Conservation (phyloP, 37 sponge, comb jelly and placozoan species). For the Corticium candelabrum region DNA sequence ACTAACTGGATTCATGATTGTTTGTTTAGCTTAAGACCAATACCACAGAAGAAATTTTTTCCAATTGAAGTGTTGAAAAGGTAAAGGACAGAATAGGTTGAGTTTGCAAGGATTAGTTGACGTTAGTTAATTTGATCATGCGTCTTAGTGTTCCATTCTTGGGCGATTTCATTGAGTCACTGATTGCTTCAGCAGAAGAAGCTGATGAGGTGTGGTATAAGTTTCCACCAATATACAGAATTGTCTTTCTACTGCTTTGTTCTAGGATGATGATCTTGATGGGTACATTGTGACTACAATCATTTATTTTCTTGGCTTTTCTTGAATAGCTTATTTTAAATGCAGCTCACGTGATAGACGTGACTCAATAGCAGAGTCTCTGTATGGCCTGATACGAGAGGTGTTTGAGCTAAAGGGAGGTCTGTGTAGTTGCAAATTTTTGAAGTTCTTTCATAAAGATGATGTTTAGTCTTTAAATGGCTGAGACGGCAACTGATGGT, state of each 20-base stretch:
- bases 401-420: constrained; percentile 74
- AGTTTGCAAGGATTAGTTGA: too few species aligned
- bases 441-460: too few species aligned
- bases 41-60: neutral
- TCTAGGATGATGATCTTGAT: neutral
- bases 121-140: too few species aligned
- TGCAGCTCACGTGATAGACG: constrained; percentile 10
- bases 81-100: neutral
- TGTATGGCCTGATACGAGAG: constrained; percentile 62
- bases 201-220: too few species aligned
- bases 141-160: neutral
- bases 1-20: too few species aligned
- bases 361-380: constrained; percentile 55
- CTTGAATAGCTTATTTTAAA: too few species aligned
- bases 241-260: neutral
- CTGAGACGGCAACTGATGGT: constrained; percentile 47
- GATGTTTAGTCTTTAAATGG: constrained; percentile 13
- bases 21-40: neutral
- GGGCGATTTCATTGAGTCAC: neutral
- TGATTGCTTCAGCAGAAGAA: neutral
- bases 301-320: neutral
- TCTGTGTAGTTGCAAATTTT: too few species aligned
- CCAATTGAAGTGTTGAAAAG: neutral
- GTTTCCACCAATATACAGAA: too few species aligned
- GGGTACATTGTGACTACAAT: neutral